Evolutionary conservation across 2,113 vertebrate genomes (phyloP).

Genomic region (Gobio gobio): DNA sequence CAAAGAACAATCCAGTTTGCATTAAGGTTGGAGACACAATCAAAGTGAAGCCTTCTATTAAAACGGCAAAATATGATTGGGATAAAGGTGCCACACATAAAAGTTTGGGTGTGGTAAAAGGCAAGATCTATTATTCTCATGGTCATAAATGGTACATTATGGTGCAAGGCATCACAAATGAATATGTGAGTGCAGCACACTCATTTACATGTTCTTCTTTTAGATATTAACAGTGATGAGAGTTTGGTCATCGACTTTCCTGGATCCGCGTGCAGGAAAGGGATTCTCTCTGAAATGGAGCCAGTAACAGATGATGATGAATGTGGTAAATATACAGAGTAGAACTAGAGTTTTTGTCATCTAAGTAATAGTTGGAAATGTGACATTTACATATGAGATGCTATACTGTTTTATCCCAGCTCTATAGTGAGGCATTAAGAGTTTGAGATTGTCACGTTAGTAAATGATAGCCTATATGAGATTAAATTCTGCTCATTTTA

Average conservation of each 20-base stretch:
- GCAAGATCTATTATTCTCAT: background rate
- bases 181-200: background rate
- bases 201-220: background rate
- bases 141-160: background rate
- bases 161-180: background rate
- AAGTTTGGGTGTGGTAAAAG: slow-evolving; percentile 36
- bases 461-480: background rate
- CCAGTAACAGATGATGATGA: background rate
- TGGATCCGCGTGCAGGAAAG: slow-evolving; percentile 2
- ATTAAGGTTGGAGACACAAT: slow-evolving; percentile 42
- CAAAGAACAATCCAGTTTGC: background rate
- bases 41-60: slow-evolving; percentile 36
- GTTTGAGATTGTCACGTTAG: background rate
- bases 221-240: background rate
- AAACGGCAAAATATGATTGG: slow-evolving; percentile 15
- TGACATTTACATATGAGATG: background rate
- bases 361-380: background rate
- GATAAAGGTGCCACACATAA: slow-evolving; percentile 11
- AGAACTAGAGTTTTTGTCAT: background rate
- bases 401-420: background rate
- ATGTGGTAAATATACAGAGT: background rate
- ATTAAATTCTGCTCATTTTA: background rate
- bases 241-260: slow-evolving; percentile 32
- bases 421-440: background rate
- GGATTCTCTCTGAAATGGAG: slow-evolving; percentile 30